A percentile compares a stretch with the other conserved stretches of the same genome.
These are phyloP conservation scores for Cettia cetti DNA, from an alignment of 2,113 vertebrate species.

Conservation along the genomic window DNA sequence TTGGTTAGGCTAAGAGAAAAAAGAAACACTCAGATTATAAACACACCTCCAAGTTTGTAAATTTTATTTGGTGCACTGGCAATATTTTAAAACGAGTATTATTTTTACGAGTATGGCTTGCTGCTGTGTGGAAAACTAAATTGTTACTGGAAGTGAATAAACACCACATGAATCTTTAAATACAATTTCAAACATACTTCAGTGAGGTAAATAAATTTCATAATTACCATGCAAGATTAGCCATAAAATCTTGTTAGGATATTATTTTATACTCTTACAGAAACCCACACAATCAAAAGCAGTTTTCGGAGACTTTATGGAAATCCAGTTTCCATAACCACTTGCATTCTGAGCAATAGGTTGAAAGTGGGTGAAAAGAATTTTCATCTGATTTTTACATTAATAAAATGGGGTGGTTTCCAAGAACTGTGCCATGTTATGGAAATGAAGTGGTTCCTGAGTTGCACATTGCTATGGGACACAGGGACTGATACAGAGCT, in stretches of 20 bases:
- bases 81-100: not conserved
- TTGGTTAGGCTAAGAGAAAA: not conserved
- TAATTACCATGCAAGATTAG: not conserved
- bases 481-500: not conserved
- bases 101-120: not conserved
- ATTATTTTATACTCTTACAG: not conserved
- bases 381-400: not conserved
- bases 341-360: not conserved
- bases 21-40: not conserved
- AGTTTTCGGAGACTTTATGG: not conserved
- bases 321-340: not conserved
- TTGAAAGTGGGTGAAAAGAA: not conserved
- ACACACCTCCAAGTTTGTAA: not conserved
- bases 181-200: not conserved
- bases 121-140: not conserved
- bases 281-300: not conserved
- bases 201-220: constrained; percentile 12
- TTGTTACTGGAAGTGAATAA: not conserved
- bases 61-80: not conserved
- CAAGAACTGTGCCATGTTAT: not conserved
- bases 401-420: not conserved
- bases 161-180: constrained; percentile 23
- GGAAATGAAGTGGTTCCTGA: not conserved
- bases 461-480: not conserved
- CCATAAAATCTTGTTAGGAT: constrained; percentile 18